Percentiles rank a stretch among this genome's conserved stretches.
phyloP scores from a whole-genome alignment of 2,888 invertebrate species.

The Megamerina dolium region DNA sequence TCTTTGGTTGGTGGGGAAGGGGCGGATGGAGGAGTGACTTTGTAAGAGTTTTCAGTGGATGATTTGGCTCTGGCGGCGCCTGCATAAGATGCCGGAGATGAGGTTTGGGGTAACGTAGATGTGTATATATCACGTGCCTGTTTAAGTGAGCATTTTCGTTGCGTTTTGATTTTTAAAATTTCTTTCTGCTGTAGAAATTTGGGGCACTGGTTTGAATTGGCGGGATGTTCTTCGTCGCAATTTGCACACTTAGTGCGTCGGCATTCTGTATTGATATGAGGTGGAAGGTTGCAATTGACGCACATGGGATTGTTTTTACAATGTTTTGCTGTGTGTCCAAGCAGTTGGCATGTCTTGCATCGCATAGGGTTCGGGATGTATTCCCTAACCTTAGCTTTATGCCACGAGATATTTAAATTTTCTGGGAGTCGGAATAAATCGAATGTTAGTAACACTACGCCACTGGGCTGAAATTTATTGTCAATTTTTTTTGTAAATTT shows the following conservation, averaged over 20 bases:
- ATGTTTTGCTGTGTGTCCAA: conserved; percentile 16
- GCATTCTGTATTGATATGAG: conserved; percentile 5
- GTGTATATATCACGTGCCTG: too few relatives aligned
- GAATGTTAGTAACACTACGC: conserved; percentile 9
- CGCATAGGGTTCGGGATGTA: conserved; percentile 18
- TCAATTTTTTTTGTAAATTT: conserved; percentile 5
- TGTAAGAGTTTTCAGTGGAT: too few relatives aligned
- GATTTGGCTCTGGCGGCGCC: too few relatives aligned
- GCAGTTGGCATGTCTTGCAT: conserved; percentile 13
- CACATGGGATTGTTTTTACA: conserved; percentile 8
- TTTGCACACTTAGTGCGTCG: conserved; percentile 6
- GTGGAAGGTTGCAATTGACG: conserved; percentile 8
- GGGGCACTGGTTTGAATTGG: conserved; percentile 5
- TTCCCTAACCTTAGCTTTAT: conserved; percentile 9
- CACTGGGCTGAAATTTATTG: background rate
- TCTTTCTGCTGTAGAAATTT: conserved; percentile 11
- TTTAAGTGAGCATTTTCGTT: conserved; percentile 9
- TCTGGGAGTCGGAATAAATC: conserved; percentile 4
- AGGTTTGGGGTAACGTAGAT: too few relatives aligned
- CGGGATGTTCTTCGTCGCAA: conserved; percentile 6
- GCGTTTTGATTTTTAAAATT: conserved; percentile 7
- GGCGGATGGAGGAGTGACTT: too few relatives aligned
- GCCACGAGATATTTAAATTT: conserved; percentile 11
- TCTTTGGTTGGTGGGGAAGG: too few relatives aligned
- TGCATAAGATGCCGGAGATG: too few relatives aligned